Base-by-base conservation (phyloP, 2,888 invertebrate genomes). In the Germaria angustata region DNA sequence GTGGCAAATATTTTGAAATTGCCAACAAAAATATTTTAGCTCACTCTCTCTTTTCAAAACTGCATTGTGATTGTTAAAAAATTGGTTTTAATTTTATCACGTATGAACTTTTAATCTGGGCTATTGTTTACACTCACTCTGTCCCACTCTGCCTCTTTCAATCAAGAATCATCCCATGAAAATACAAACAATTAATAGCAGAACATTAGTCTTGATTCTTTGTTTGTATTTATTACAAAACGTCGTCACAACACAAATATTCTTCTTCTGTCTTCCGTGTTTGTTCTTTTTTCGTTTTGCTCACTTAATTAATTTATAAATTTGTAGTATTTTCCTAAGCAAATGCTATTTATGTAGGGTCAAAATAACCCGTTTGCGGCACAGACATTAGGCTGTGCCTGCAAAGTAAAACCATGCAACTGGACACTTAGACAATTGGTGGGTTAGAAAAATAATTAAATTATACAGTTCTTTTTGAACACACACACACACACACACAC, bases 151-250 rank as follows among this genome's bases (percentile, higher is more conserved):
- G 8, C 32, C 20, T 32, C 7, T 34, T 24, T 15, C 51, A 39
- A 6, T 24, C 24, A 36, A 9, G 36, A 49, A 36, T 9, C 1
- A 36, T 20, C 20, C 17, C 41, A 41, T 15, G 3, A 66, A 66
- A 76, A 46, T 17, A 51, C 28, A n/a, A n/a, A 53, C 49, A 32
- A 44, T 28, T 44, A 44, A 32, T 39, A 24, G 5, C 32, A 63
- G 44, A 32, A 63, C 46, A 75, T 63, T 75, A 75, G 55, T 75
- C 80, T 80, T 80, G 68, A 80, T 73, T 68, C 53, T 57, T 51
- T 15, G 13, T 32, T 24, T 51, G n/a, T 24, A 22, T 44, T 39
- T 71, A 34, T 72, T 72, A 49, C 49, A 63, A 39, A 59, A 80
- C 34, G n/a, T 59, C 20, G 3, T 28, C 15, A 28, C 13, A 32